Conservation (phyloP, 2,113 vertebrate species). For the Paraplagusia blochii region DNA sequence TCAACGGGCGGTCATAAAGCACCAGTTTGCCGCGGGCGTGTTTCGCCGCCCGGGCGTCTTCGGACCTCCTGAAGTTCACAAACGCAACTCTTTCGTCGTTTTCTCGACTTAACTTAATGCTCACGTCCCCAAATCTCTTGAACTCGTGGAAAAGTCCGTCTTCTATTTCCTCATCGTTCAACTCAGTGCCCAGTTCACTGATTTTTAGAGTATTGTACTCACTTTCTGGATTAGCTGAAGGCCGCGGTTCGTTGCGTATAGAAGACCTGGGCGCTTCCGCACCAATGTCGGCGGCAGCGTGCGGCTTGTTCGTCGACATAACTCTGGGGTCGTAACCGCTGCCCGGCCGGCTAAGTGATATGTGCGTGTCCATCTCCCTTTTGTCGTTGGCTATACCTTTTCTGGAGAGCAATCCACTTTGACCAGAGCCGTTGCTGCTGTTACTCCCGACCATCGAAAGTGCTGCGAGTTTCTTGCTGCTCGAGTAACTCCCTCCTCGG, state of each 20-base stretch:
- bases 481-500: conserved; percentile 78
- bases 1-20: conserved; percentile 90
- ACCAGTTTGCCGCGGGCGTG: conserved; percentile 91
- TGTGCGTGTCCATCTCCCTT: conserved; percentile 79
- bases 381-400: conserved; percentile 80
- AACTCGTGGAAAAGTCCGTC: conserved; percentile 96
- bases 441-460: conserved; percentile 58
- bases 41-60: conserved; percentile 92
- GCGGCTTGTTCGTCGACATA: conserved; percentile 34
- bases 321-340: conserved; percentile 73
- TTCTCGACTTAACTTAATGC: conserved; percentile 90
- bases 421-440: conserved; percentile 72
- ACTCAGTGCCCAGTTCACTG: conserved; percentile 89
- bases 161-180: conserved; percentile 94
- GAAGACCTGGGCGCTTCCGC: conserved; percentile 60
- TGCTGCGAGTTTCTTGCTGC: conserved; percentile 81
- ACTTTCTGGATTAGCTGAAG: conserved; percentile 65
- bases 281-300: conserved; percentile 51
- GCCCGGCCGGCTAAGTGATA: conserved; percentile 74
- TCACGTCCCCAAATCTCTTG: conserved; percentile 94
- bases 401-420: conserved; percentile 68
- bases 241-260: conserved; percentile 70
- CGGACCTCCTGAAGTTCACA: conserved; percentile 91
- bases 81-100: conserved; percentile 91
- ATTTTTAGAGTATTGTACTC: conserved; percentile 97